These are phyloP conservation scores for Ecdyonurus torrentis DNA, from an alignment of 2,888 invertebrate genomes.

Conservation along the genomic window DNA sequence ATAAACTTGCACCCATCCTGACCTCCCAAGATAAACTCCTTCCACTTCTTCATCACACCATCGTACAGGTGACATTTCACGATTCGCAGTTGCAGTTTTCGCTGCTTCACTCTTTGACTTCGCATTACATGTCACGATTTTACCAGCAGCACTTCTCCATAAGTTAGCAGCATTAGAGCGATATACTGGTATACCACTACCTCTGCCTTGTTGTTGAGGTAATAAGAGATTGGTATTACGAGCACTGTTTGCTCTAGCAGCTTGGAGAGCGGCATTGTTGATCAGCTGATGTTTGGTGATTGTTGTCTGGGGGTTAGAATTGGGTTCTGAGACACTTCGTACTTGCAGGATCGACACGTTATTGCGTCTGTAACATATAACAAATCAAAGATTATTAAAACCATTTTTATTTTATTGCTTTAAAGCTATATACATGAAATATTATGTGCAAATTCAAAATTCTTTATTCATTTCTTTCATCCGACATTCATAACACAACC, in stretches of 20 bases:
- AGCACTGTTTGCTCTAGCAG: neutral
- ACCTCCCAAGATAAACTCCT: slow-evolving; percentile 37
- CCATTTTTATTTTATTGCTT: too few species aligned
- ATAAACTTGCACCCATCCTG: slow-evolving; percentile 33
- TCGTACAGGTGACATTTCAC: slow-evolving; percentile 38
- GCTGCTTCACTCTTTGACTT: neutral
- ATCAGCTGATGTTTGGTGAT: neutral
- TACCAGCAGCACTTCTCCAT: neutral
- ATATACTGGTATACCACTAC: neutral
- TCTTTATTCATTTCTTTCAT: too few species aligned
- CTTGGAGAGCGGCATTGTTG: neutral
- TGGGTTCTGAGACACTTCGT: neutral
- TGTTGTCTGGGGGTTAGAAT: neutral
- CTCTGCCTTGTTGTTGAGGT: neutral
- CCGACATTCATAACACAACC: too few species aligned
- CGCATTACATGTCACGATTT: neutral
- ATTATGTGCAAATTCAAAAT: too few species aligned
- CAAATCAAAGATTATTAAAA: neutral
- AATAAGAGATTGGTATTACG: too few species aligned
- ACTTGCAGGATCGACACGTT: neutral
- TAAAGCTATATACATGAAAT: too few species aligned
- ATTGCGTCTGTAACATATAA: neutral
- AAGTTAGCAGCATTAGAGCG: neutral
- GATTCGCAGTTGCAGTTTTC: slow-evolving; percentile 19
- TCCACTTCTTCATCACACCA: slow-evolving; percentile 42